phyloP scores from a whole-genome alignment of 2,113 vertebrate species.

The Microtus montanus region DNA sequence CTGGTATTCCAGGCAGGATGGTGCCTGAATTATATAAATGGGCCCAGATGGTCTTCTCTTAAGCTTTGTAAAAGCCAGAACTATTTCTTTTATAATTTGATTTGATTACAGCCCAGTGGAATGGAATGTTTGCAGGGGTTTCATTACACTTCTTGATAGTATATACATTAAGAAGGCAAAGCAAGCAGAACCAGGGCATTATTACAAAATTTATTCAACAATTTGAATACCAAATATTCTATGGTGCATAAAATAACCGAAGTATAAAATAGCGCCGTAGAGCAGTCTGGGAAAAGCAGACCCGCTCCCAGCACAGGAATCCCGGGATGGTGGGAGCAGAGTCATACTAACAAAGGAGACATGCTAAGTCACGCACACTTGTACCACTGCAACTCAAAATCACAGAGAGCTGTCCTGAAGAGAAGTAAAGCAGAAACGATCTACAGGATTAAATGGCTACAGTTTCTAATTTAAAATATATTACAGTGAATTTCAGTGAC shows the following conservation, averaged over 20 bases:
- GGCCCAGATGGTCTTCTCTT: constrained; percentile 49
- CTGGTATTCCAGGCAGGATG: constrained; percentile 17
- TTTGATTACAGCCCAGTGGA: constrained; percentile 34
- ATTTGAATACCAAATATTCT: constrained; percentile 37
- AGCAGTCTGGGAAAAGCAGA: background rate
- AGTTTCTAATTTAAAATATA: constrained; percentile 1
- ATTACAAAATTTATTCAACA: constrained; percentile 51
- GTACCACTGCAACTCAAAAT: background rate
- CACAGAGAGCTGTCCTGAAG: background rate
- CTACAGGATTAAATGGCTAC: background rate
- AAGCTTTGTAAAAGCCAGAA: constrained; percentile 42
- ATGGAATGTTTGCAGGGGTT: constrained; percentile 8
- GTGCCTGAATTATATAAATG: constrained; percentile 9
- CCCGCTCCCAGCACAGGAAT: background rate
- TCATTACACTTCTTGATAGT: constrained; percentile 42
- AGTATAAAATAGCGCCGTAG: background rate
- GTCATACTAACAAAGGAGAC: background rate
- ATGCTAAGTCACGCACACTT: background rate
- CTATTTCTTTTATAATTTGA: constrained; percentile 50
- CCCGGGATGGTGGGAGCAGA: background rate
- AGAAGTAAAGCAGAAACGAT: background rate
- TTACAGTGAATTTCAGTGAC: background rate
- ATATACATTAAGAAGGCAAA: constrained; percentile 57
- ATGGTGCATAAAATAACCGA: background rate
- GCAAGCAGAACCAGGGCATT: constrained; percentile 41